These are phyloP conservation scores for Condylostylus longicornis DNA, from an alignment of 1,140 invertebrate species.

Conservation along the genomic window DNA sequence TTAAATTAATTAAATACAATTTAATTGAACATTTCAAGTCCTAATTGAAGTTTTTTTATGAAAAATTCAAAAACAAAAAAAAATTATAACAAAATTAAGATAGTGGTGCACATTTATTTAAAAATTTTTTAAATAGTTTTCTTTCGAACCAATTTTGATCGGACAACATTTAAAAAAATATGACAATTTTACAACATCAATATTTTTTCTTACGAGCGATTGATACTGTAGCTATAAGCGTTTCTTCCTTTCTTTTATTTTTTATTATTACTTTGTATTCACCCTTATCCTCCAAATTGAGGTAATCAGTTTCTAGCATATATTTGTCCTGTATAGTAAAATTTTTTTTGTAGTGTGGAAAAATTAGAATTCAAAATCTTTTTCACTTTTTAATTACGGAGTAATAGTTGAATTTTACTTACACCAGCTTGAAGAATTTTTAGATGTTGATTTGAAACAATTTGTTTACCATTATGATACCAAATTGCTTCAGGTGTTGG, in stretches of 20 bases:
- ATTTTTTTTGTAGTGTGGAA: too few species aligned
- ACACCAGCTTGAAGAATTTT: slow-evolving; percentile 48
- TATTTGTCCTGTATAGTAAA: slow-evolving; percentile 49
- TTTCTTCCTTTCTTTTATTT: slow-evolving; percentile 60
- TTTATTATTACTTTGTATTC: slow-evolving; percentile 57
- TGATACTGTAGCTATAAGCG: slow-evolving; percentile 49
- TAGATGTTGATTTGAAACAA: slow-evolving; percentile 43
- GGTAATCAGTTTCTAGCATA: slow-evolving; percentile 50
- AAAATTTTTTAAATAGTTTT: too few species aligned
- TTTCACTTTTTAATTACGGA: not conserved
- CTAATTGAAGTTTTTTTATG: too few species aligned
- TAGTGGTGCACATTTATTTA: too few species aligned
- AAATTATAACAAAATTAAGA: too few species aligned
- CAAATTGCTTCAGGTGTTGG: slow-evolving; percentile 64
- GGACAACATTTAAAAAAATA: too few species aligned
- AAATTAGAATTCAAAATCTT: not conserved
- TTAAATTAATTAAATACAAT: too few species aligned
- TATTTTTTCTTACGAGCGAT: slow-evolving; percentile 45
- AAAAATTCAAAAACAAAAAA: too few species aligned
- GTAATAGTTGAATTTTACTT: slow-evolving; percentile 7
- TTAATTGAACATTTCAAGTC: too few species aligned
- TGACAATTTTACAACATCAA: too few species aligned
- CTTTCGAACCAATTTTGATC: too few species aligned
- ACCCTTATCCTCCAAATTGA: slow-evolving; percentile 56
- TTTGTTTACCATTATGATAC: slow-evolving; percentile 52